Conservation (phyloP, 53 echinoderm and acorn worm species). For the Glandiceps talaboti region DNA sequence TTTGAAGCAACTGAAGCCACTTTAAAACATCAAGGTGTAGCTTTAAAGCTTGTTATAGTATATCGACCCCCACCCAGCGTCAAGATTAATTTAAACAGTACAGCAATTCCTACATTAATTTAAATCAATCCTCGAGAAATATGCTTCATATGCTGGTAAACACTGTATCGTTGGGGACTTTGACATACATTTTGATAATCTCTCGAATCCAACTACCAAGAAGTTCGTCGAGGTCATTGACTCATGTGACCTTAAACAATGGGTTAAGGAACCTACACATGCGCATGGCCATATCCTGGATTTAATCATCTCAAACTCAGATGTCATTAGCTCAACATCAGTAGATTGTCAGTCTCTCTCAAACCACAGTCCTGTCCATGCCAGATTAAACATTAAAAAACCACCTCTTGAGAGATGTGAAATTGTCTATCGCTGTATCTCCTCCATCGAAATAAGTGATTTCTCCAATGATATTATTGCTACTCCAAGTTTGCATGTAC, state of each 20-base stretch:
- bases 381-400: constrained; percentile 3
- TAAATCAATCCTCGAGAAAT: not conserved
- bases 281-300: too few species aligned
- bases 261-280: not conserved
- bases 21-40: not conserved
- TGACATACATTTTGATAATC: too few species aligned
- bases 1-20: not conserved
- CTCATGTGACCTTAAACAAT: constrained; percentile 8
- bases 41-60: not conserved
- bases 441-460: constrained; percentile 10
- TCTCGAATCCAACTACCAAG: not conserved
- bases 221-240: not conserved
- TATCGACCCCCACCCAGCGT: not conserved
- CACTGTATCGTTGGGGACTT: too few species aligned
- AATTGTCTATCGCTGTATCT: constrained; percentile 17
- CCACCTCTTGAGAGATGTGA: constrained; percentile 3
- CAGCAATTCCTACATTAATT: not conserved
- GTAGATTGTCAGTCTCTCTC: constrained; percentile 1
- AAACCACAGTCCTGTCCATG: constrained; percentile 2
- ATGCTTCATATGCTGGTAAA: not conserved
- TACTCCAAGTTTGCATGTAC: not conserved
- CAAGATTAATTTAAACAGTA: not conserved
- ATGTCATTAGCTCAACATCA: constrained; percentile 1
- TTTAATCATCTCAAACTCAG: constrained; percentile 7
- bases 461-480: constrained; percentile 15